Percentiles rank a stretch among this genome's conserved stretches.
Conservation (phyloP, 2,888 invertebrate species). For the Eueremaeus valkanovi region DNA sequence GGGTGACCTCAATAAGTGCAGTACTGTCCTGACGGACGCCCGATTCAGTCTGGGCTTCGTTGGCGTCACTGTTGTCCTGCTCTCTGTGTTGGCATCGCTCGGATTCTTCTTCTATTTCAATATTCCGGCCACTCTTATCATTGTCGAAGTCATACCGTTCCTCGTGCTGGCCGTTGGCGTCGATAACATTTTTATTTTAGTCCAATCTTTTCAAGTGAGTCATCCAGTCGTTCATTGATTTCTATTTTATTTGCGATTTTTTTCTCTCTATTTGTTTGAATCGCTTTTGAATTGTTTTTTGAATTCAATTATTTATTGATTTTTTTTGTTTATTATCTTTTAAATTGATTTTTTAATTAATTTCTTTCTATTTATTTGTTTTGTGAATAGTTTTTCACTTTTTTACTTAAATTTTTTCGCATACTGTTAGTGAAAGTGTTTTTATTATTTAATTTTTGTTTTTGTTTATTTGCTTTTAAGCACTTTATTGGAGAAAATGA, state of each 20-base stretch:
- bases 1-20: conserved; percentile 54
- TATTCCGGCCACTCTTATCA: conserved; percentile 88
- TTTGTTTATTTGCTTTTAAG: too few species aligned
- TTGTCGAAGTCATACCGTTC: conserved; percentile 98
- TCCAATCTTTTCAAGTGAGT: conserved; percentile 70
- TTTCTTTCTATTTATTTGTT: too few species aligned
- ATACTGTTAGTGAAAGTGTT: too few species aligned
- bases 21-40: conserved; percentile 61
- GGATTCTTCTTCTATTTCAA: conserved; percentile 88
- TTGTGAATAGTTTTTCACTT: too few species aligned
- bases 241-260: too few species aligned
- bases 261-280: conserved; percentile 27
- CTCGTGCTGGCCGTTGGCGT: conserved; percentile 96
- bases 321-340: too few species aligned
- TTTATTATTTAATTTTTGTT: too few species aligned
- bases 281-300: conserved; percentile 58
- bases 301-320: too few species aligned
- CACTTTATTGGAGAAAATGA: too few species aligned
- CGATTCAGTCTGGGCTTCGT: conserved; percentile 90
- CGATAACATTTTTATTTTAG: conserved; percentile 97
- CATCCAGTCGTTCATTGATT: background rate
- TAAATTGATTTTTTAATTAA: too few species aligned
- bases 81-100: conserved; percentile 86
- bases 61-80: conserved; percentile 86
- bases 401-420: too few species aligned